Base-by-base conservation (phyloP, 2,797 vertebrate genomes). In the Microchirus variegatus region DNA sequence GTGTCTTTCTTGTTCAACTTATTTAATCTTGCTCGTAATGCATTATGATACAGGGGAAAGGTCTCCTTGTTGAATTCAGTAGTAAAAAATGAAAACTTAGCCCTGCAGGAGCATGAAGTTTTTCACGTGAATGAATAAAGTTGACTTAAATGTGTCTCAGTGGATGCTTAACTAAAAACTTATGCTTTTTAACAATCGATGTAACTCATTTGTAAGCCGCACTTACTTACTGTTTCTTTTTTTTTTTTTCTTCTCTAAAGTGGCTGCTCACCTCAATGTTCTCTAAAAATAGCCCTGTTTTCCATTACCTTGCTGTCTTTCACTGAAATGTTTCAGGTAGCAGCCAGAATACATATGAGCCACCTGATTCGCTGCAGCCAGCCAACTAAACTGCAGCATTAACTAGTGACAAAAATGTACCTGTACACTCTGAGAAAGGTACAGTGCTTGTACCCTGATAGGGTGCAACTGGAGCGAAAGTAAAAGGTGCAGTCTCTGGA, bases 101-200 rank as follows among this genome's bases (percentile, higher is more conserved):
- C 45, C 53, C 35, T 56, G 22, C 16, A 52, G 48, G 17, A 64
- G 19, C 66, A 50, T 61, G 61, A 41, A 58, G 19, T 12, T 15
- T 62, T 78, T 73, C 60, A 18, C 51, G 15, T 67, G 36, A 64
- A 55, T 58, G 16, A 62, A 19, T 50, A 41, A 77, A 59, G 17
- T 12, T 38, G 48, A 50, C 16, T 12, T 26, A 37, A 59, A 50
- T 71, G 40, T 45, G 9, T 43, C 17, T 75, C 53, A 50, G 55
- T 12, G 12, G 43, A 45, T 3, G 22, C 70, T 67, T 51, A 14
- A 61, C 50, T 43, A 2, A 42, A 43, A 12, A 71, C n/a, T 17
- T 6, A 4, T 26, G 35, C 31, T 31, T 26, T 26, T 40, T 63
- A 51, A 11, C n/a, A 17, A 46, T 10, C 17, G 19, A 1, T 52